Evolutionary conservation across 2,113 vertebrate genomes (phyloP).

Genomic region (Chrysochloris asiatica): DNA sequence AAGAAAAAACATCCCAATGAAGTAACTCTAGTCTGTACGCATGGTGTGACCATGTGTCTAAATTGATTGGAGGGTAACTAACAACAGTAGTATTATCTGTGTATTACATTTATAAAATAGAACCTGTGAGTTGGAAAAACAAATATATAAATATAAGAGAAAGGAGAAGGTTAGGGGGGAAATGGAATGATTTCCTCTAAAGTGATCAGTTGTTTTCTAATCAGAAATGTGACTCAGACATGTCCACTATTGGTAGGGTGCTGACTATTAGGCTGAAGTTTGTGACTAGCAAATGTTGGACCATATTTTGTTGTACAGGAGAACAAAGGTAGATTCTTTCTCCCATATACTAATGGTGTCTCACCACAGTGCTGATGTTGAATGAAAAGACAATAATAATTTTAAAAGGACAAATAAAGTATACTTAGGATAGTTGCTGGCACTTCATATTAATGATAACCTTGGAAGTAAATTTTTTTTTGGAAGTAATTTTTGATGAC

Average conservation of each 20-base stretch:
- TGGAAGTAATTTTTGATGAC: no score
- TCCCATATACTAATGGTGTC: background rate
- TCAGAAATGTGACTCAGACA: background rate
- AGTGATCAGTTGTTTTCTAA: background rate
- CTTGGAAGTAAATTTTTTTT: background rate
- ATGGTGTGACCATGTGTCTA: background rate
- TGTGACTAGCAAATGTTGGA: background rate
- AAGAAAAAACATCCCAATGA: background rate
- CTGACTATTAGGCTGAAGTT: background rate
- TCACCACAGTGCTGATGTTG: background rate
- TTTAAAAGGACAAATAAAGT: background rate
- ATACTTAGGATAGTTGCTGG: background rate
- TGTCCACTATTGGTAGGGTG: background rate
- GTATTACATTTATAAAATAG: background rate
- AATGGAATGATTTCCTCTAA: background rate
- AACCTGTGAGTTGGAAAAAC: background rate
- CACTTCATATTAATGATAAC: background rate
- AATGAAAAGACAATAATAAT: no score
- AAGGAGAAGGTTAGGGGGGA: background rate
- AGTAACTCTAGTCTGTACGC: background rate
- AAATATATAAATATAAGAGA: background rate
- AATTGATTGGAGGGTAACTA: no score
- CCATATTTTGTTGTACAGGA: no score
- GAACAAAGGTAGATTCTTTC: background rate
- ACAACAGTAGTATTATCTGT: background rate